Conservation (phyloP, 2,888 invertebrate genomes). For the Dermolepida albohirtum region DNA sequence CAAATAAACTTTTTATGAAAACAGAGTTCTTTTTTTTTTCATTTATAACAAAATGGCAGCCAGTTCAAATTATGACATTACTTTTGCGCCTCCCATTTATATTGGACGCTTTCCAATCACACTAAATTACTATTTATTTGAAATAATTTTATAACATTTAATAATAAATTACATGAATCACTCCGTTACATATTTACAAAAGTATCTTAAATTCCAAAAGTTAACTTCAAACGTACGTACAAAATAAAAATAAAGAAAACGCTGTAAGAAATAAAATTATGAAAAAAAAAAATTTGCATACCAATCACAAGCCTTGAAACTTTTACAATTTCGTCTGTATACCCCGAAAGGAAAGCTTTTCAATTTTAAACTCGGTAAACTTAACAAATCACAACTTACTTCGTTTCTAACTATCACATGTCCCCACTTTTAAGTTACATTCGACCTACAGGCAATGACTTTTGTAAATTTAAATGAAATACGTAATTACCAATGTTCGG, state of each 20-base stretch:
- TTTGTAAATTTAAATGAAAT: background rate
- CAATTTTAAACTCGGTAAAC: slow-evolving; percentile 4
- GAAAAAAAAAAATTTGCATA: background rate
- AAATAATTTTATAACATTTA: too few relatives aligned
- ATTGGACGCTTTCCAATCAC: too few relatives aligned
- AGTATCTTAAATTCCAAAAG: slow-evolving; percentile 9
- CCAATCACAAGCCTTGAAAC: background rate
- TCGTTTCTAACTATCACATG: background rate
- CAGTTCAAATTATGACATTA: too few relatives aligned
- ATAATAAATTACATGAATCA: background rate
- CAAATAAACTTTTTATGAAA: too few relatives aligned
- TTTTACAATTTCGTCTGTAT: too few relatives aligned
- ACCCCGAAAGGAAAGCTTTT: too few relatives aligned
- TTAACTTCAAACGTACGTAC: background rate
- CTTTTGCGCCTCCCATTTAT: too few relatives aligned
- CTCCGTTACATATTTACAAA: slow-evolving; percentile 5
- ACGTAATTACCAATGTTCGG: too few relatives aligned
- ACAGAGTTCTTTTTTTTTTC: too few relatives aligned
- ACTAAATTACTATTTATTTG: too few relatives aligned
- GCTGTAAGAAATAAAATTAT: slow-evolving; percentile 8
- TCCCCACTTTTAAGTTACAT: background rate
- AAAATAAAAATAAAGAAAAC: slow-evolving; percentile 2
- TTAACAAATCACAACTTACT: slow-evolving; percentile 5
- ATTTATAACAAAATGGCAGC: too few relatives aligned
- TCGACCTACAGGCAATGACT: background rate